Conservation (phyloP, 2,113 vertebrate genomes). For the Spermophilus dauricus region DNA sequence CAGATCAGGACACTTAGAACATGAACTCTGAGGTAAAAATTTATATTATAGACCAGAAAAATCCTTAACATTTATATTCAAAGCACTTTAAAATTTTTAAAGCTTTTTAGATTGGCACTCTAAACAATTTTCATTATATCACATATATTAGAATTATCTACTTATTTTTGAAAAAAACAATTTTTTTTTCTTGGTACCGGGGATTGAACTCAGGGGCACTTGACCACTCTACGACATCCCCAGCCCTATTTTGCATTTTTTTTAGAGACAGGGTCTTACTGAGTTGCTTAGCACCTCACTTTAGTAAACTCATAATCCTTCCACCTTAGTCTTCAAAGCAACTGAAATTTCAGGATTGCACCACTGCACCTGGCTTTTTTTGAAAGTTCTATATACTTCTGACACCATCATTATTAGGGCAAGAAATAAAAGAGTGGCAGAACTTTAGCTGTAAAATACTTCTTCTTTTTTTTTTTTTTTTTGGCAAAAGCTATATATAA, state of each 20-base stretch:
- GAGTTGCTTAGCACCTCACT: too few species aligned
- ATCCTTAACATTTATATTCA: not conserved
- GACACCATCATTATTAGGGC: not conserved
- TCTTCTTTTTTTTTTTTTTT: conserved; percentile 8
- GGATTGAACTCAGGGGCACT: too few species aligned
- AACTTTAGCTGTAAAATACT: not conserved
- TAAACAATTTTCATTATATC: not conserved
- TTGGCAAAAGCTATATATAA: not conserved
- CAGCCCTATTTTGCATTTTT: too few species aligned
- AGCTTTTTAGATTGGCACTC: not conserved
- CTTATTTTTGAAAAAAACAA: too few species aligned
- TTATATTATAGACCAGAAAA: not conserved
- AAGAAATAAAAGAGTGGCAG: not conserved
- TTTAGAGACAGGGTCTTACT: too few species aligned
- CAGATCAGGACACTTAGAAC: not conserved
- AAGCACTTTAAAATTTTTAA: not conserved
- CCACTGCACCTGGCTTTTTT: not conserved
- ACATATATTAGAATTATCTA: not conserved
- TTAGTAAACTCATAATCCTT: too few species aligned
- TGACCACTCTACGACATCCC: too few species aligned
- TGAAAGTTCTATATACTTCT: conserved; percentile 19
- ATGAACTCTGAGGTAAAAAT: not conserved
- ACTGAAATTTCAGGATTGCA: too few species aligned
- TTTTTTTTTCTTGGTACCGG: too few species aligned
- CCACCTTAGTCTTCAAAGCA: too few species aligned